A percentile compares a stretch with the other conserved stretches of the same genome.
Conservation (phyloP, 2,113 vertebrate genomes). For the Capricornis sumatraensis region DNA sequence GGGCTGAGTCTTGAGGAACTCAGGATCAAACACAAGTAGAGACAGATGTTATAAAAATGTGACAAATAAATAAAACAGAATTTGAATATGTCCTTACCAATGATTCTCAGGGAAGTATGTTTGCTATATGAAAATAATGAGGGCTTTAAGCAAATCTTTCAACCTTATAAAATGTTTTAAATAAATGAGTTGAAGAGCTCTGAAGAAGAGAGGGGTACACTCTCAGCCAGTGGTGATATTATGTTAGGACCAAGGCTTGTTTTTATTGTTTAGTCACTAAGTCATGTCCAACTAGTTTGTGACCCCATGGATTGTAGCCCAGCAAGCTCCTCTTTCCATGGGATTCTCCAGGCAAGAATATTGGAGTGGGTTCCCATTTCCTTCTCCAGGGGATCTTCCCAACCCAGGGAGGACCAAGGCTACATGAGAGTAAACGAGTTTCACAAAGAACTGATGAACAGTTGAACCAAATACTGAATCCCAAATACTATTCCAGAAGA, state of each 20-base stretch:
- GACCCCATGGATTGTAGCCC: not conserved
- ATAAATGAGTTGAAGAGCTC: not conserved
- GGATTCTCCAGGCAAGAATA: not conserved
- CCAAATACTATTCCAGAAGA: not conserved
- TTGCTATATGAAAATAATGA: not conserved
- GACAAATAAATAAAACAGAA: not conserved
- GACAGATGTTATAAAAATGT: not conserved
- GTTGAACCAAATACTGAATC: not conserved
- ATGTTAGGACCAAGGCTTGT: not conserved
- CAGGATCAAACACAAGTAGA: not conserved
- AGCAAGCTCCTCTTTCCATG: not conserved
- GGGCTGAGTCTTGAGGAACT: fast-evolving
- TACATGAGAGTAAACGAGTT: not conserved
- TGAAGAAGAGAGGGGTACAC: not conserved
- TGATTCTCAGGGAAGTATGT: not conserved
- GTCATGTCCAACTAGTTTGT: not conserved
- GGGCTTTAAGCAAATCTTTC: not conserved
- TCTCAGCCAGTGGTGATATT: not conserved
- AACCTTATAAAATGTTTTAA: not conserved
- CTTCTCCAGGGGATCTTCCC: not conserved
- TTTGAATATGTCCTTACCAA: not conserved
- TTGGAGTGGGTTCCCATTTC: not conserved
- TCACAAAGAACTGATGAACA: not conserved
- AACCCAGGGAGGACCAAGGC: not conserved
- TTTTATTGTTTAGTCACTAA: not conserved